These are phyloP conservation scores for Cylloceria caligata DNA, from an alignment of 2,888 invertebrate genomes.

Conservation along the genomic window DNA sequence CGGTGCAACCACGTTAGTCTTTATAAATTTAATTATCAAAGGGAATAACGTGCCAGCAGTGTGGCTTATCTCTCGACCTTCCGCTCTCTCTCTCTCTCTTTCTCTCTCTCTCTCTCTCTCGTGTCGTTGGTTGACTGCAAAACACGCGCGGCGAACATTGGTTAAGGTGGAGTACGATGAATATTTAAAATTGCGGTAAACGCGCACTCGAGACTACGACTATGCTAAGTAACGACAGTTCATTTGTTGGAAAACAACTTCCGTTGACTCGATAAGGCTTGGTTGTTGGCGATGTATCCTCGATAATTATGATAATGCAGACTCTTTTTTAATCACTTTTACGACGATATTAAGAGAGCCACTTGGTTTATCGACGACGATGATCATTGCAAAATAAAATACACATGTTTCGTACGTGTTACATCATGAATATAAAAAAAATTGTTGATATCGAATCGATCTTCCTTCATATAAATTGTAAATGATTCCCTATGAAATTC, in stretches of 20 bases:
- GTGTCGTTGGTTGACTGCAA: conserved; percentile 36
- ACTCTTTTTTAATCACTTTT: background rate
- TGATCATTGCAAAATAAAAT: no score
- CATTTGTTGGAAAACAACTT: conserved; percentile 37
- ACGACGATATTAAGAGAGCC: background rate
- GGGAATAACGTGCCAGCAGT: conserved; percentile 15
- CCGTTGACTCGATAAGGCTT: conserved; percentile 19
- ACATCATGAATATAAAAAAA: conserved; percentile 4
- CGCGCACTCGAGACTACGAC: conserved; percentile 21
- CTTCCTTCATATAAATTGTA: conserved; percentile 50
- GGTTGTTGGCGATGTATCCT: background rate
- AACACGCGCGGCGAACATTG: conserved; percentile 20
- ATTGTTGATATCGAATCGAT: conserved; percentile 31
- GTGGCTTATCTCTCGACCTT: conserved; percentile 26
- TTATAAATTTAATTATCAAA: conserved; percentile 34
- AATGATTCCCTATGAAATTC: conserved; percentile 28
- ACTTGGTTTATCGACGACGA: no score
- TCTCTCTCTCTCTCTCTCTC: conserved; percentile 1
- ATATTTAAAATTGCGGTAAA: conserved; percentile 56
- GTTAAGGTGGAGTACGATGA: conserved; percentile 20
- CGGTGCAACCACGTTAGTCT: no score
- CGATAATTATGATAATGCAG: conserved; percentile 20
- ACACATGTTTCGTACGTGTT: no score
- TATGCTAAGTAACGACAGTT: conserved; percentile 8
- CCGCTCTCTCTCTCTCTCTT: background rate